Evolutionary conservation across 2,113 vertebrate species (phyloP), one percentile per base, ranked within the genome.

Genomic region (Plectropomus leopardus): DNA sequence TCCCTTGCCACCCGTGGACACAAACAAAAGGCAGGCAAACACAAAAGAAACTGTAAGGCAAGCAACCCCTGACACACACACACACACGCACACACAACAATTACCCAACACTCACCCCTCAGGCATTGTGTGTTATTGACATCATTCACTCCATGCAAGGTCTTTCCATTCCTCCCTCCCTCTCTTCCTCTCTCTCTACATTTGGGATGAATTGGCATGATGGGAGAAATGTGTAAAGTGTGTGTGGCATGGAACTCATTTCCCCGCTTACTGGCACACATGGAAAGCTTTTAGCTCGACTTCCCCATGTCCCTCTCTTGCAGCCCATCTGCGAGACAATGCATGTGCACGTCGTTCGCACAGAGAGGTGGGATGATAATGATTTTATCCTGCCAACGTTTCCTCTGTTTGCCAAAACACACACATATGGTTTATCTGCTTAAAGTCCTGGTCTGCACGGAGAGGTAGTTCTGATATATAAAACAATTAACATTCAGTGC

Each of bases 51-150:
- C 77, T 81, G 80, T 85, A 76, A 71, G 65, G 65, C 84, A 72
- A 36, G 59, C 78, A 55, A 73, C 65, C 65, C 28, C 47, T 54
- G n/a, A 58, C 61, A 53, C 55, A 55, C 78, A 76, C 59, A 73
- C 67, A 59, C 68, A 58, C 60, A 59, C 66, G 68, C 73, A 73
- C 76, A 51, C 63, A 78, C 50, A 86, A 68, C 76, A 72, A 76
- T 80, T 86, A 82, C 82, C 74, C 85, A 73, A n/a, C 36, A 59
- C 78, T 74, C 60, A 72, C 30, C 80, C 81, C 66, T 71, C 57
- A 82, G 77, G 73, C 89, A 83, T 83, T 86, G 82, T 78, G 85
- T 91, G 86, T 91, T 86, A 91, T 89, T 92, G 89, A 90, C 92
- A 92, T 92, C 85, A 88, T 80, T 90, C 80, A 69, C 85, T 92